Evolutionary conservation across 2,113 vertebrate species (phyloP).

Genomic region (Nesospiza acunhae): DNA sequence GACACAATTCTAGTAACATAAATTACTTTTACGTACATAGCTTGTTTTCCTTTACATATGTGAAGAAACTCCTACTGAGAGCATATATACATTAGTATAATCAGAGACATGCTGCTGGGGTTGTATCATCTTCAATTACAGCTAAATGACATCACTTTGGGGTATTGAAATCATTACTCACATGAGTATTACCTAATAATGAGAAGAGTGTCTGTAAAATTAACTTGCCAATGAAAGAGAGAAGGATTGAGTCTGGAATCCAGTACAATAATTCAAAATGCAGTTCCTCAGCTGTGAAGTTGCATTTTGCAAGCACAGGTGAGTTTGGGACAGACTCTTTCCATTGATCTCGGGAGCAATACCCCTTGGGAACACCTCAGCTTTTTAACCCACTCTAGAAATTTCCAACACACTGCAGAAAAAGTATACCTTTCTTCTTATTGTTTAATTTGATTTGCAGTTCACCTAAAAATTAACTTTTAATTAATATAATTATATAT

Average conservation of each 20-base stretch:
- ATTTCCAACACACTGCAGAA: not conserved
- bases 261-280: slow-evolving; percentile 2
- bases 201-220: slow-evolving; percentile 36
- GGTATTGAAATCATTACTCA: slow-evolving; percentile 43
- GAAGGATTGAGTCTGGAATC: not conserved
- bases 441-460: not conserved
- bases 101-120: not conserved
- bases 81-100: not conserved
- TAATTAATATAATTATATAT: not conserved
- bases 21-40: not conserved
- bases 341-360: not conserved
- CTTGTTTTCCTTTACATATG: not conserved
- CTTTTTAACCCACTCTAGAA: not conserved
- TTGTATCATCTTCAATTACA: slow-evolving; percentile 44
- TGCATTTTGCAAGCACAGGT: not conserved
- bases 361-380: not conserved
- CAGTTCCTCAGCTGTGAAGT: not conserved
- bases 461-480: not conserved
- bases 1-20: not conserved
- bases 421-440: not conserved
- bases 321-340: not conserved
- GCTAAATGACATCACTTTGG: slow-evolving; percentile 32
- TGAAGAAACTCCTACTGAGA: not conserved
- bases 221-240: slow-evolving; percentile 2
- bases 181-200: slow-evolving; percentile 43